Conservation (phyloP, 2,888 invertebrate genomes). For the Neuroscelio doddi region DNA sequence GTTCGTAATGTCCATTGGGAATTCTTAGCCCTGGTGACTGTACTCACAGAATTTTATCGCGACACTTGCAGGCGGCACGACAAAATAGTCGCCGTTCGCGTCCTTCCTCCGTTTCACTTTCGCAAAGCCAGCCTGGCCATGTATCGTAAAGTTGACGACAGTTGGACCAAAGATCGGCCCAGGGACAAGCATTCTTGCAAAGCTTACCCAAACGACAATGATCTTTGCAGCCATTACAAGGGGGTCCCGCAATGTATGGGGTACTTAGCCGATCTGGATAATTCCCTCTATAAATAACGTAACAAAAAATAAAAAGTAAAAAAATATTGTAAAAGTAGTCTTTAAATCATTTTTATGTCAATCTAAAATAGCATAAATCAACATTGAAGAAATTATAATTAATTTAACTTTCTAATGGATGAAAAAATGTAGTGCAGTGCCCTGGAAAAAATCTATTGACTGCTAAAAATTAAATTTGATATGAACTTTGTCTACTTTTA, state of each 20-base stretch:
- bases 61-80: conserved; percentile 83
- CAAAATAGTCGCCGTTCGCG: conserved; percentile 76
- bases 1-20: too few species aligned
- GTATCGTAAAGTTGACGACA: conserved; percentile 78
- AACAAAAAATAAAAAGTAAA: conserved; percentile 5
- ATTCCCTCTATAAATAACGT: conserved; percentile 55
- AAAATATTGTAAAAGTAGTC: too few species aligned
- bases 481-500: too few species aligned
- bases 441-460: too few species aligned
- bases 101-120: conserved; percentile 74
- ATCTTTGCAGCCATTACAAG: conserved; percentile 79
- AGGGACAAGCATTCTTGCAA: conserved; percentile 83
- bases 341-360: too few species aligned
- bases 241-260: conserved; percentile 80
- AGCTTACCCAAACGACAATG: conserved; percentile 78
- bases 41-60: conserved; percentile 72
- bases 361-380: too few species aligned
- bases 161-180: conserved; percentile 82
- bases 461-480: too few species aligned
- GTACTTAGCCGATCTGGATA: conserved; percentile 49
- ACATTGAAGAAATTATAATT: too few species aligned
- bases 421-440: too few species aligned
- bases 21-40: too few species aligned
- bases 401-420: too few species aligned
- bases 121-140: conserved; percentile 78